Conservation (phyloP, 2,797 vertebrate genomes). For the Pelochelys cantorii region DNA sequence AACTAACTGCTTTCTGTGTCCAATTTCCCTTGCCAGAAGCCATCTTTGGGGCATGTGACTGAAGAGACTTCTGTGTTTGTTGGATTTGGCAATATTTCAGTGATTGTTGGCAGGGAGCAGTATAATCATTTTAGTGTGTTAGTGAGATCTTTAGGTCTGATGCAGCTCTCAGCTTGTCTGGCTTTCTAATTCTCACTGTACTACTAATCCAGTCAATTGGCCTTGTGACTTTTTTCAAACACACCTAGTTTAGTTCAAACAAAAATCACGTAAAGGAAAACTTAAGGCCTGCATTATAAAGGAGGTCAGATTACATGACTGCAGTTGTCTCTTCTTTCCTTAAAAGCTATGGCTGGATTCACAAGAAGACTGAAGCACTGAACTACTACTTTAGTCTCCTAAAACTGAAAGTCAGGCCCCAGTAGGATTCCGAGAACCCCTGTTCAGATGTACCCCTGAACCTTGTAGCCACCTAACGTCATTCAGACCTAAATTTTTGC, state of each 20-base stretch:
- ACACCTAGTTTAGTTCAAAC: neutral
- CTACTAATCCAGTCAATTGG: constrained; percentile 69
- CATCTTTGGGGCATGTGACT: constrained; percentile 66
- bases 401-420: neutral
- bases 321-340: neutral
- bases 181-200: constrained; percentile 71
- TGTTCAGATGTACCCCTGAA: neutral
- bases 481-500: neutral
- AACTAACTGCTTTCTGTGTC: constrained; percentile 70
- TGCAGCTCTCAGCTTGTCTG: constrained; percentile 72
- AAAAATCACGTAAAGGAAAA: neutral
- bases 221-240: constrained; percentile 67
- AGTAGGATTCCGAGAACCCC: neutral
- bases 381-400: neutral
- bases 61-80: constrained; percentile 70
- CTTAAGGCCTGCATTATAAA: neutral
- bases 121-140: constrained; percentile 67
- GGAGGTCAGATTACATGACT: neutral
- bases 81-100: constrained; percentile 74
- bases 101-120: constrained; percentile 69
- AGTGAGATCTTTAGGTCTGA: constrained; percentile 73
- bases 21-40: constrained; percentile 70
- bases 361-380: neutral
- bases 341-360: neutral
- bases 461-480: neutral